These are phyloP conservation scores for Polia nebulosa DNA, from an alignment of 2,888 invertebrate species.

Conservation along the genomic window DNA sequence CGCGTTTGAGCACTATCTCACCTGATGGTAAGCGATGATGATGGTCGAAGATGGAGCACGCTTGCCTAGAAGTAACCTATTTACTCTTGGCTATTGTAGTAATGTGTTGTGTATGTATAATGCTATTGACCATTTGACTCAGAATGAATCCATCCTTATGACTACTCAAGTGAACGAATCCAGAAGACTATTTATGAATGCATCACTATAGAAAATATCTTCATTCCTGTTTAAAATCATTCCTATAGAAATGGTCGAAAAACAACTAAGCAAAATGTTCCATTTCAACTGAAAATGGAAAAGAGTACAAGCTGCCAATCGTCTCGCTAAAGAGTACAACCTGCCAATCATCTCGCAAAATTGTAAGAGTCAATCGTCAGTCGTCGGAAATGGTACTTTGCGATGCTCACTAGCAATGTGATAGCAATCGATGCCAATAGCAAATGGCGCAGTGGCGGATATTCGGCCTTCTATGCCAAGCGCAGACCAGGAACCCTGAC, in stretches of 20 bases:
- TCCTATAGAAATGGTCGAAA: background rate
- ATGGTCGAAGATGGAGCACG: no score
- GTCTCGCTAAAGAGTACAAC: conserved; percentile 13
- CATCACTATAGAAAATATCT: no score
- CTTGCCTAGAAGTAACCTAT: no score
- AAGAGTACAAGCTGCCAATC: conserved; percentile 8
- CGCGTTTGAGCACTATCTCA: no score
- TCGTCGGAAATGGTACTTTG: conserved; percentile 47
- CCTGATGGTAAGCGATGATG: no score
- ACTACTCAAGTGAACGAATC: no score
- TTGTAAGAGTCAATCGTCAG: conserved; percentile 45
- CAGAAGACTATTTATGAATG: no score
- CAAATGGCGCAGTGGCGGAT: conserved; percentile 45
- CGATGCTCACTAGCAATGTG: conserved; percentile 8
- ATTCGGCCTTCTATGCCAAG: conserved; percentile 43
- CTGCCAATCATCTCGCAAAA: conserved; percentile 20
- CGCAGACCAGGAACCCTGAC: conserved; percentile 34
- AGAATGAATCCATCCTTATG: no score
- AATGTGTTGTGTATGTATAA: no score
- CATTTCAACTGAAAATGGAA: conserved; percentile 26
- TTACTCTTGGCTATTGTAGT: no score
- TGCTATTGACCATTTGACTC: no score
- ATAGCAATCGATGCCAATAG: conserved; percentile 44
- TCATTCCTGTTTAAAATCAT: background rate
- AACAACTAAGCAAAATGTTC: conserved; percentile 11